A percentile compares a stretch with the other conserved stretches of the same genome.
Conservation (phyloP, 2,797 vertebrate species). For the Limnodromus scolopaceus region DNA sequence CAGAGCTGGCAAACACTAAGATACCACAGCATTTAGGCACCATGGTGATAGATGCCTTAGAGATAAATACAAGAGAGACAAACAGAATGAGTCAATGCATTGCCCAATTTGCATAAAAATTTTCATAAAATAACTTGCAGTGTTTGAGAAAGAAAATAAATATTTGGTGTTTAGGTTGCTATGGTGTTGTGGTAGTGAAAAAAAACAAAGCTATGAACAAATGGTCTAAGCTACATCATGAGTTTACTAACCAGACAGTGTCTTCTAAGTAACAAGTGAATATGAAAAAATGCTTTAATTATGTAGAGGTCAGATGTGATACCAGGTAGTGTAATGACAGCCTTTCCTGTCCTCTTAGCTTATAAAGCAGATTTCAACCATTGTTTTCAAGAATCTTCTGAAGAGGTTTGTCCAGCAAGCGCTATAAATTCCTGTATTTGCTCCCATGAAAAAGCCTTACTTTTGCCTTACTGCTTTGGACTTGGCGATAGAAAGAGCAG, state of each 20-base stretch:
- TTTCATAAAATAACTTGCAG: slow-evolving; percentile 42
- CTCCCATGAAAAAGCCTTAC: neutral
- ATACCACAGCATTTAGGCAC: slow-evolving; percentile 12
- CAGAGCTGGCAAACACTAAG: neutral
- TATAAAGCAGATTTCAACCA: neutral
- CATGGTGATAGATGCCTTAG: slow-evolving; percentile 49
- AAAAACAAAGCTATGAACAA: neutral
- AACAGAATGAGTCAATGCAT: slow-evolving; percentile 37
- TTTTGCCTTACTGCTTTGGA: neutral
- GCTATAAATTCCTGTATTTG: neutral
- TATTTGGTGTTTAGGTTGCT: slow-evolving; percentile 52
- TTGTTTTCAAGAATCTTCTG: neutral
- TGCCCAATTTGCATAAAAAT: slow-evolving; percentile 33
- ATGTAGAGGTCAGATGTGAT: neutral
- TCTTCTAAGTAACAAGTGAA: slow-evolving; percentile 11
- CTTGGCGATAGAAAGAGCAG: neutral
- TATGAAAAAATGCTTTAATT: slow-evolving; percentile 23
- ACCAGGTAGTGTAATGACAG: neutral
- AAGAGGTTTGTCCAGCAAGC: neutral
- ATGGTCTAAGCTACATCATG: neutral
- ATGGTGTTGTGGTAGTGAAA: neutral
- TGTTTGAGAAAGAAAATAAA: slow-evolving; percentile 56
- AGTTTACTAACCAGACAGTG: neutral
- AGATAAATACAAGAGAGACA: slow-evolving; percentile 32
- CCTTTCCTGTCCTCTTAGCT: neutral